Evolutionary conservation across 2,888 invertebrate species (phyloP).

Genomic region (Schizaphis graminum): DNA sequence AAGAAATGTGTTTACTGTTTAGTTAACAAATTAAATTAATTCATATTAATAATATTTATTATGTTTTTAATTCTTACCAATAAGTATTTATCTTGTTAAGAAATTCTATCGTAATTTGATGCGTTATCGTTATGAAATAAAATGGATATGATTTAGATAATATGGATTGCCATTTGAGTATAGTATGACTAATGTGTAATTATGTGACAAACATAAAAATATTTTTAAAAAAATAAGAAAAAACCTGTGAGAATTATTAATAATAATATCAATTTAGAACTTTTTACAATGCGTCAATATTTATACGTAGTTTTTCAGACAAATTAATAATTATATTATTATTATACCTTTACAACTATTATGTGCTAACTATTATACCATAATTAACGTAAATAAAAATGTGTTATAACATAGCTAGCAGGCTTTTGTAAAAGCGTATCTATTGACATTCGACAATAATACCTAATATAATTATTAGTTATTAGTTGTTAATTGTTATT

Average conservation of each 20-base stretch:
- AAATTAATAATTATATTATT: neutral
- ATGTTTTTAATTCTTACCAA: neutral
- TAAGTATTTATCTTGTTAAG: neutral
- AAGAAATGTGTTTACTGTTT: neutral
- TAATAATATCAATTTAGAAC: neutral
- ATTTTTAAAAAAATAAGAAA: neutral
- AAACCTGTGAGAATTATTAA: neutral
- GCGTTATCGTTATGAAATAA: neutral
- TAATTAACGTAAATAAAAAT: conserved; percentile 29
- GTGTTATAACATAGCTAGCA: neutral
- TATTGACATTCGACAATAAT: conserved; percentile 3
- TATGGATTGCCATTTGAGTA: neutral
- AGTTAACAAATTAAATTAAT: neutral
- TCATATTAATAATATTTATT: neutral
- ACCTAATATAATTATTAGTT: neutral
- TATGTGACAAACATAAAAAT: neutral
- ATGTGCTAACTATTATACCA: neutral
- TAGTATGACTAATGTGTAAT: neutral
- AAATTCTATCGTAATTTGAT: neutral
- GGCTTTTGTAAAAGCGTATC: neutral
- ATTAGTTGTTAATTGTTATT: neutral
- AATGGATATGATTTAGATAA: neutral
- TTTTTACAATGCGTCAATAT: neutral
- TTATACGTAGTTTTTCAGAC: neutral
- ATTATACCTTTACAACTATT: neutral